phyloP scores from a whole-genome alignment of 2,888 invertebrate genomes.

The Nesidiocoris tenuis region DNA sequence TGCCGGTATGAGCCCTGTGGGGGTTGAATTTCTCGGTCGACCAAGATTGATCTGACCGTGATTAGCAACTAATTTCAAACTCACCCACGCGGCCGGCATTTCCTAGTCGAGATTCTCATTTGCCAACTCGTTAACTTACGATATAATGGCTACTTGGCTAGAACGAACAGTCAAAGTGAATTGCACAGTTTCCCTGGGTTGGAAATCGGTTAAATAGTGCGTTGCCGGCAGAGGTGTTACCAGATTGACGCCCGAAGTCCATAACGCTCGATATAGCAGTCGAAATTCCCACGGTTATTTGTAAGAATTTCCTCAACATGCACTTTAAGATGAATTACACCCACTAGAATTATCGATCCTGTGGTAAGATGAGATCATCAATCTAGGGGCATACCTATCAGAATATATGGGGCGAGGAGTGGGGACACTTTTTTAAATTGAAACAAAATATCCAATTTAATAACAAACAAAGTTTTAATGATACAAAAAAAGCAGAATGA shows the following conservation, averaged over 20 bases:
- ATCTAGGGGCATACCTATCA: no score
- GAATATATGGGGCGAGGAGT: no score
- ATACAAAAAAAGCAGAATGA: no score
- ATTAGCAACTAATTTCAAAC: conserved; percentile 36
- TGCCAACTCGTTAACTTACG: not conserved
- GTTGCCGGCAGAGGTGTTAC: not conserved
- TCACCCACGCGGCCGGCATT: not conserved
- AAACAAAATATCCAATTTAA: no score
- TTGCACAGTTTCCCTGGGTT: not conserved
- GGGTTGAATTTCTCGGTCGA: not conserved
- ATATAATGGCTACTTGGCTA: not conserved
- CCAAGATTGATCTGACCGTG: conserved; percentile 30
- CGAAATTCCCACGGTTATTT: not conserved
- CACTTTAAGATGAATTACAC: no score
- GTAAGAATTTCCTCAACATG: no score
- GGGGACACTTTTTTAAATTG: no score
- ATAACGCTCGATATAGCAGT: no score
- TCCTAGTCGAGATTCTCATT: not conserved
- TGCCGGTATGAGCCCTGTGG: not conserved
- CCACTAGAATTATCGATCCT: no score
- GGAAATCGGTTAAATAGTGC: not conserved
- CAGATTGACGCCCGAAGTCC: no score
- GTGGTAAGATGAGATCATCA: no score
- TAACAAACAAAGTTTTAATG: no score
- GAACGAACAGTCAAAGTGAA: not conserved